These are phyloP conservation scores for Nerophis lumbriciformis DNA, from an alignment of 2,113 vertebrate species.

Conservation along the genomic window DNA sequence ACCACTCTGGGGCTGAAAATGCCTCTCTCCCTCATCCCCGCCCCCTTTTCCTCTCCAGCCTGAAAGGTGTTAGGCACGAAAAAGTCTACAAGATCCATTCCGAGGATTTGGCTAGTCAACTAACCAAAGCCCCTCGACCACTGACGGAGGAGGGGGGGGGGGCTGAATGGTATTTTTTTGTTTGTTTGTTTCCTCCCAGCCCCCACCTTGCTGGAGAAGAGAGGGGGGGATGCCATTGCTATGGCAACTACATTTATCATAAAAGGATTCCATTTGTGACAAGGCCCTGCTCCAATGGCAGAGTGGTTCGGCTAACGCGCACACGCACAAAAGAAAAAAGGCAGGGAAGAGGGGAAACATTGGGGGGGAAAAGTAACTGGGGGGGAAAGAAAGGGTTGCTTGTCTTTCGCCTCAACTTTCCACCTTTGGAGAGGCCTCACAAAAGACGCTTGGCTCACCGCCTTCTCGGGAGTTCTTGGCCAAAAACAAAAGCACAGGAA, in stretches of 20 bases:
- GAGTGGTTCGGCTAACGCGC: conserved; percentile 45
- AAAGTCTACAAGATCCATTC: conserved; percentile 69
- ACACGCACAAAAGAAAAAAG: conserved; percentile 28
- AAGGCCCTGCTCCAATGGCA: conserved; percentile 58
- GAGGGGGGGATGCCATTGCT: conserved; percentile 63
- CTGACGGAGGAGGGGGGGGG: conserved; percentile 7
- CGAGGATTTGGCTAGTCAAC: conserved; percentile 74
- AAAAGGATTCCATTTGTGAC: conserved; percentile 71
- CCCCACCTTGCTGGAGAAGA: conserved; percentile 64
- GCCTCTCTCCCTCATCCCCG: conserved; percentile 47
- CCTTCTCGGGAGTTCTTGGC: conserved; percentile 41
- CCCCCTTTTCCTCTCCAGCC: conserved; percentile 63
- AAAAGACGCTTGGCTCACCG: conserved; percentile 54
- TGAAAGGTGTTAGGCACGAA: conserved; percentile 59
- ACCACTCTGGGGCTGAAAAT: conserved; percentile 58
- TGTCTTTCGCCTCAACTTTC: conserved; percentile 71
- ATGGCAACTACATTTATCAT: conserved; percentile 77
- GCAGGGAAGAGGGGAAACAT: conserved; percentile 29
- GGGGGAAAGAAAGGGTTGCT: conserved; percentile 57
- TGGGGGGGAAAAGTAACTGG: conserved; percentile 26
- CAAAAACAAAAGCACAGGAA: conserved; percentile 62
- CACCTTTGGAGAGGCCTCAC: conserved; percentile 57
- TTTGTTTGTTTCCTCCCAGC: conserved; percentile 16
- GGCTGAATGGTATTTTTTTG: conserved; percentile 62
- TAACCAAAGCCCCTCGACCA: conserved; percentile 64